Conservation (phyloP, 2,797 vertebrate species). For the Hoplostethus mediterraneus region DNA sequence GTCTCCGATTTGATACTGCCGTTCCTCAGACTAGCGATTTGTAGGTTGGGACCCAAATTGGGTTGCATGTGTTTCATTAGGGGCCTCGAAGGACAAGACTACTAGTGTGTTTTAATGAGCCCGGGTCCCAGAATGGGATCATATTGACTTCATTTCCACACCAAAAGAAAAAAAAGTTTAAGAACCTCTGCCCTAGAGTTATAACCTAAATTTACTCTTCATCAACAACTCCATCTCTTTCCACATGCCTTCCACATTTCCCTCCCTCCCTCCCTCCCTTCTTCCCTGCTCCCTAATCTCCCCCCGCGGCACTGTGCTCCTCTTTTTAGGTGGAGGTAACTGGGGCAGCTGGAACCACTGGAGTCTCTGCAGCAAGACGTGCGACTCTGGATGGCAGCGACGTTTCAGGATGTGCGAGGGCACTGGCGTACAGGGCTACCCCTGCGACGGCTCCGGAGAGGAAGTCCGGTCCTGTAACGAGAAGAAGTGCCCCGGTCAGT, state of each 20-base stretch:
- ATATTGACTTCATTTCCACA: constrained; percentile 22
- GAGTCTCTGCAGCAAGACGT: constrained; percentile 97
- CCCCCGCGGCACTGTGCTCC: constrained; percentile 7
- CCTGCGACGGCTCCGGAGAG: constrained; percentile 94
- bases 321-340: constrained; percentile 87
- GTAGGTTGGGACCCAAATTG: constrained; percentile 41
- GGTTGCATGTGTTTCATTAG: background rate
- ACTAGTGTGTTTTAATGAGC: constrained; percentile 43
- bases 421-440: constrained; percentile 89
- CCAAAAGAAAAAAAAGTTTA: background rate
- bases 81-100: constrained; percentile 6
- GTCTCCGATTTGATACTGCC: constrained; percentile 16
- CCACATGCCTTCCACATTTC: background rate
- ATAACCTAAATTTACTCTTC: constrained; percentile 7
- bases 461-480: constrained; percentile 96
- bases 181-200: background rate
- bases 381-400: constrained; percentile 96
- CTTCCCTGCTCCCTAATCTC: background rate
- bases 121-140: background rate
- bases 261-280: background rate
- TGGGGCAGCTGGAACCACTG: constrained; percentile 98
- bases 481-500: constrained; percentile 97
- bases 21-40: constrained; percentile 22
- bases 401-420: constrained; percentile 97
- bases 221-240: constrained; percentile 8